These are phyloP conservation scores for Anaspis maculata DNA, from an alignment of 2,888 invertebrate genomes.

Conservation along the genomic window DNA sequence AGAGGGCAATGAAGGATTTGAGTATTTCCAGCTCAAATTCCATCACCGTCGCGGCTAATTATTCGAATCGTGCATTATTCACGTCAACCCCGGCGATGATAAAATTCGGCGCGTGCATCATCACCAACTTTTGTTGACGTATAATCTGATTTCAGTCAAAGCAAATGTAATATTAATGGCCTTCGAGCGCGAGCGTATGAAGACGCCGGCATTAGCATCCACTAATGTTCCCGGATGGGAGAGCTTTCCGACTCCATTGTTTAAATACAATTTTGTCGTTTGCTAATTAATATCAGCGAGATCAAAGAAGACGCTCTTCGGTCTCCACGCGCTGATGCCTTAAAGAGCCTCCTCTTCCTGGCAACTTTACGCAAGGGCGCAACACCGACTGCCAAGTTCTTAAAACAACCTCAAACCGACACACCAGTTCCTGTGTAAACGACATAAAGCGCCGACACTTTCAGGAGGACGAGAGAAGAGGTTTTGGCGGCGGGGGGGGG, in stretches of 20 bases:
- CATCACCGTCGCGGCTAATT: too few relatives aligned
- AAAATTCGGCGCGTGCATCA: too few relatives aligned
- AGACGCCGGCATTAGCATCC: too few relatives aligned
- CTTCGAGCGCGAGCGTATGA: neutral
- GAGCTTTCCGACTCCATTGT: conserved; percentile 40
- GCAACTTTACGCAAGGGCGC: conserved; percentile 15
- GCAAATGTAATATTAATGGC: neutral
- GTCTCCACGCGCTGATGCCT: conserved; percentile 42
- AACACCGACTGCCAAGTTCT: conserved; percentile 4
- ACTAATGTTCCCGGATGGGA: conserved; percentile 9
- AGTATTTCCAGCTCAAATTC: too few relatives aligned
- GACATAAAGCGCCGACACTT: conserved; percentile 5
- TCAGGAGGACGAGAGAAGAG: too few relatives aligned
- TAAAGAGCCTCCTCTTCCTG: conserved; percentile 45
- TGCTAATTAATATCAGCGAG: conserved; percentile 50
- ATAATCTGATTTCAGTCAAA: neutral
- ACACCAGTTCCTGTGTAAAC: conserved; percentile 1
- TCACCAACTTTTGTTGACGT: neutral
- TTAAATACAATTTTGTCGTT: conserved; percentile 56
- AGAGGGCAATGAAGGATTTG: too few relatives aligned
- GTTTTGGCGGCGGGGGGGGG: too few relatives aligned
- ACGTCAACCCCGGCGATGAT: too few relatives aligned
- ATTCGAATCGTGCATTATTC: conserved; percentile 1
- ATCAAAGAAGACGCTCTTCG: conserved; percentile 50
- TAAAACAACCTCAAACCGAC: conserved; percentile 15